A percentile compares a stretch with the other conserved stretches of the same genome.
Conservation (phyloP, 2,113 vertebrate species). For the Melospiza georgiana region DNA sequence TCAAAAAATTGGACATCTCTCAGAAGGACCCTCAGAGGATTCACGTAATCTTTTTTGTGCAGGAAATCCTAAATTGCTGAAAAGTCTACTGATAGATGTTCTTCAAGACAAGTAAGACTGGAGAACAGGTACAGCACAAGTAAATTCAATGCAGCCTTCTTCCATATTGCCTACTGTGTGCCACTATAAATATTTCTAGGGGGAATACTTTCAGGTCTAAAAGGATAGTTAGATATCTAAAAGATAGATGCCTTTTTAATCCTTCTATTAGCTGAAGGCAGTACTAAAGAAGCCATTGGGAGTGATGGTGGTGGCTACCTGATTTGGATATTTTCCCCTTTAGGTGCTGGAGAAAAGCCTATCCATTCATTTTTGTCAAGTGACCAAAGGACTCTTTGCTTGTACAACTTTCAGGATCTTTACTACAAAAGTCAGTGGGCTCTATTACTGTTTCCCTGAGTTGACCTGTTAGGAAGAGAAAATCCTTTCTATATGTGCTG, state of each 20-base stretch:
- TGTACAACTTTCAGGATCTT: not conserved
- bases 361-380: not conserved
- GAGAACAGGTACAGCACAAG: not conserved
- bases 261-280: not conserved
- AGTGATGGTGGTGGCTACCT: not conserved
- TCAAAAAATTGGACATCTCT: not conserved
- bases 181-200: not conserved
- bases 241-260: not conserved
- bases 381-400: not conserved
- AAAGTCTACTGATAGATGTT: not conserved
- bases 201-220: not conserved
- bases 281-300: not conserved
- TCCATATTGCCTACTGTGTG: not conserved
- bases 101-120: not conserved
- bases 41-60: not conserved
- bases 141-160: not conserved
- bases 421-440: not conserved
- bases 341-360: not conserved
- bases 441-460: not conserved
- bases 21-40: not conserved
- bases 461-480: not conserved
- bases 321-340: not conserved
- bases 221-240: not conserved
- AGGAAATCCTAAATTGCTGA: not conserved
- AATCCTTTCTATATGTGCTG: not conserved